These are phyloP conservation scores for Pipistrellus pipistrellus DNA, from an alignment of 2,797 vertebrate genomes.

Conservation along the genomic window DNA sequence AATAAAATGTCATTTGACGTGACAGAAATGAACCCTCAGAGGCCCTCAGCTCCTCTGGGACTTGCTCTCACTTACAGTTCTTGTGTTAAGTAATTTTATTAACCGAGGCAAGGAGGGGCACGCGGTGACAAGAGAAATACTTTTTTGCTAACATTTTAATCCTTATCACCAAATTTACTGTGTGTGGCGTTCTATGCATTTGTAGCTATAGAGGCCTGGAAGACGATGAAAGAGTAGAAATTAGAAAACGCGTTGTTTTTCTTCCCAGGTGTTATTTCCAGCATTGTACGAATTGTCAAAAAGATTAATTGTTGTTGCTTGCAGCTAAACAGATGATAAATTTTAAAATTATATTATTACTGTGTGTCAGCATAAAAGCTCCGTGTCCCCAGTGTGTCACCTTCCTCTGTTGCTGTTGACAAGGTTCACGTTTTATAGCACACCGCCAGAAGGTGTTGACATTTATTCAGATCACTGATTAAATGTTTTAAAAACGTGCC, in stretches of 20 bases:
- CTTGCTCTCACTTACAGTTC: slow-evolving; percentile 84
- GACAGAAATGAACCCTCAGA: slow-evolving; percentile 85
- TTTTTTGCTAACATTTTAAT: slow-evolving; percentile 88
- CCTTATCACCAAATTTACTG: slow-evolving; percentile 86
- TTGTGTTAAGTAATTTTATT: slow-evolving; percentile 90
- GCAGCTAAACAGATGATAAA: slow-evolving; percentile 90
- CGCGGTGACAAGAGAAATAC: slow-evolving; percentile 77
- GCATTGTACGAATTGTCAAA: slow-evolving; percentile 84
- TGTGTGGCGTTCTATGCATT: slow-evolving; percentile 77
- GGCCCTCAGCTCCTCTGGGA: slow-evolving; percentile 84
- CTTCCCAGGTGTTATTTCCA: slow-evolving; percentile 86
- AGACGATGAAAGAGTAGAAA: slow-evolving; percentile 83
- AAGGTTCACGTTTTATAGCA: slow-evolving; percentile 90
- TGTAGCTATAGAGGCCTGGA: slow-evolving; percentile 51
- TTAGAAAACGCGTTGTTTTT: slow-evolving; percentile 75
- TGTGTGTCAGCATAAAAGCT: slow-evolving; percentile 89
- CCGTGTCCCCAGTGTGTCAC: slow-evolving; percentile 89
- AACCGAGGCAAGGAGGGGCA: slow-evolving; percentile 84
- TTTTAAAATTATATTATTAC: slow-evolving; percentile 89
- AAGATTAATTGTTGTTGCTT: slow-evolving; percentile 89
- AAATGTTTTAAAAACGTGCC: slow-evolving; percentile 92
- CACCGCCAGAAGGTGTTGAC: slow-evolving; percentile 91
- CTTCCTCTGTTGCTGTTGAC: slow-evolving; percentile 90
- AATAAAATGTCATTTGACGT: slow-evolving; percentile 89
- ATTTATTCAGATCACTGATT: slow-evolving; percentile 90